Conservation (phyloP, 2,113 vertebrate genomes). For the Pteruthius melanotis region DNA sequence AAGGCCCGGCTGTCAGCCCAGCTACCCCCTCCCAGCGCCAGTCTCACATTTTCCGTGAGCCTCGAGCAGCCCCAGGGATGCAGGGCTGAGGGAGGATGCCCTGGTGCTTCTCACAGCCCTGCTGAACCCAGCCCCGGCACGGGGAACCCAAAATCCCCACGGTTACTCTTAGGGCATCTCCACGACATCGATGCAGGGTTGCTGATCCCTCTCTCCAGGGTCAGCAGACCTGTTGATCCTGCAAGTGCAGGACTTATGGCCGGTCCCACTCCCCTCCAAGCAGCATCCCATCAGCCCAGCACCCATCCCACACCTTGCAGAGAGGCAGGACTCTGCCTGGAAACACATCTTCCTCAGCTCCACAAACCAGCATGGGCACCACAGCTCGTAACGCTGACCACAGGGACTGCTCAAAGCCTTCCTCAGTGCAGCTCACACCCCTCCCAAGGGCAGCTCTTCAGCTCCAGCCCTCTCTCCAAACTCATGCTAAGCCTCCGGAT, state of each 20-base stretch:
- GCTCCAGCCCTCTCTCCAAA: not conserved
- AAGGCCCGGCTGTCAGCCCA: not conserved
- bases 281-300: not conserved
- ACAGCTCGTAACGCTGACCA: not conserved
- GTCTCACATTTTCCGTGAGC: not conserved
- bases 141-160: not conserved
- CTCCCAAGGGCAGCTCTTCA: not conserved
- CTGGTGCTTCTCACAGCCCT: not conserved
- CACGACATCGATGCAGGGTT: accelerated
- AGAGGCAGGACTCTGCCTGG: not conserved
- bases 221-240: not conserved
- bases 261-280: not conserved
- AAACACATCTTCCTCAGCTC: not conserved
- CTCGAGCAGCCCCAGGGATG: not conserved
- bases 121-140: accelerated
- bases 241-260: accelerated
- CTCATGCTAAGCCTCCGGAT: conserved; percentile 12
- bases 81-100: not conserved
- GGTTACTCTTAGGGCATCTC: not conserved
- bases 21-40: not conserved
- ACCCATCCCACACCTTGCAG: not conserved
- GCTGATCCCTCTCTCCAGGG: not conserved
- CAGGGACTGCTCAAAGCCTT: not conserved
- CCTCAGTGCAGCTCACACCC: not conserved
- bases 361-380: not conserved